Evolutionary conservation across 2,113 vertebrate genomes (phyloP).

Genomic region (Dromiciops gliroides): DNA sequence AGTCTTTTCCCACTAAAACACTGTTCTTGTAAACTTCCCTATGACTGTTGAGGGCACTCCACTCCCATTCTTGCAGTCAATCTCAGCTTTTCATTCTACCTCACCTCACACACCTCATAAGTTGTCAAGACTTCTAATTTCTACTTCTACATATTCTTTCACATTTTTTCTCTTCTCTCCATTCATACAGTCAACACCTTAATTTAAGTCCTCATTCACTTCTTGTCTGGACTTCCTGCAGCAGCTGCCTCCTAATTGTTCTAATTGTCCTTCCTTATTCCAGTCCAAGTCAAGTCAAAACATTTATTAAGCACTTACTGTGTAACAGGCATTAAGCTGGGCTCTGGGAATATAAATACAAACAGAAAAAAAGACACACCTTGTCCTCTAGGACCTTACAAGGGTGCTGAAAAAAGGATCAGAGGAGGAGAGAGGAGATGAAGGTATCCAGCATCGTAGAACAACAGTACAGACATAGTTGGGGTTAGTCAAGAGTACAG

Average conservation of each 20-base stretch:
- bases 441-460: background rate
- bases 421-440: background rate
- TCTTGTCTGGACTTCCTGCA: too few species aligned
- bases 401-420: rapidly evolving
- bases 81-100: background rate
- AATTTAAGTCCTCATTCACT: background rate
- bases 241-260: background rate
- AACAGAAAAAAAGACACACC: background rate
- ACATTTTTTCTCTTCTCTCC: background rate
- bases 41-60: background rate
- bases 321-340: background rate
- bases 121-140: background rate
- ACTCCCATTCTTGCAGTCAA: background rate
- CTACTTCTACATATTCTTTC: background rate
- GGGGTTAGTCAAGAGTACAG: background rate
- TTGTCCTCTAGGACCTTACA: background rate
- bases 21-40: background rate
- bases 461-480: background rate
- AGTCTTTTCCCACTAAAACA: background rate
- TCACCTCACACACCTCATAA: background rate
- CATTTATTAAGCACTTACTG: too few species aligned
- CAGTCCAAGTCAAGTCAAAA: background rate
- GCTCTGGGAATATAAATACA: background rate
- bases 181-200: background rate
- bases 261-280: background rate